Evolutionary conservation across 2,888 invertebrate species (phyloP), one percentile per base, ranked within the genome.

Genomic region (Eilema depressum): DNA sequence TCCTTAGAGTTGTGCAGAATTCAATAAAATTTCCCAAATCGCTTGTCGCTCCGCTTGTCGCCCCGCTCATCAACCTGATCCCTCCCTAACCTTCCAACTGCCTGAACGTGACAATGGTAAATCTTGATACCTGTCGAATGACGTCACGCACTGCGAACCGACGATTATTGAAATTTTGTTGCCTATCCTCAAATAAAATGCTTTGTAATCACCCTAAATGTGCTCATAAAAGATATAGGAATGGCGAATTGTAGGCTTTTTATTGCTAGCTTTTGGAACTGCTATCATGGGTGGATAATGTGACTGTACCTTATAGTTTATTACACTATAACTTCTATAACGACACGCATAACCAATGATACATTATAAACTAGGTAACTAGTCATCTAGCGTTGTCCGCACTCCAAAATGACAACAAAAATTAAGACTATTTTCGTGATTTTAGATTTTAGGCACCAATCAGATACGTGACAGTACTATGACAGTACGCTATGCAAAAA

Each of bases 151-250:
- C 71, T 14, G 26, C 17, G n/a, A 26, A 12, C 12, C 47, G 37
- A 33, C 75, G 41, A 77, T 78, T 80, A 80, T 82, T 80, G 78
- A 82, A 82, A 80, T 82, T 81, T 76, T 75, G 73, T 74, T 71
- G 72, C 76, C 75, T 74, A 72, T 66, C 76, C 75, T 26, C 75
- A 37, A 76, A 76, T 81, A 82, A 82, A 81, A 82, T 78, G 72
- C 76, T 80, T 73, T 73, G 67, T 78, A 78, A 78, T 78, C 65
- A 69, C 71, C 70, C 71, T 68, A 76, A 76, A 78, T 72, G 81
- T 69, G 61, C 28, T 66, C 66, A 74, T 81, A 76, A 81, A 80
- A 73, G 62, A 70, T 72, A 63, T 76, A 68, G 70, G 63, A 75
- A 71, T 68, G 53, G 66, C 59, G 25, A 59, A 47, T 63, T 70